Evolutionary conservation across 2,888 invertebrate genomes (phyloP).

Genomic region (Eretmocerus hayati): DNA sequence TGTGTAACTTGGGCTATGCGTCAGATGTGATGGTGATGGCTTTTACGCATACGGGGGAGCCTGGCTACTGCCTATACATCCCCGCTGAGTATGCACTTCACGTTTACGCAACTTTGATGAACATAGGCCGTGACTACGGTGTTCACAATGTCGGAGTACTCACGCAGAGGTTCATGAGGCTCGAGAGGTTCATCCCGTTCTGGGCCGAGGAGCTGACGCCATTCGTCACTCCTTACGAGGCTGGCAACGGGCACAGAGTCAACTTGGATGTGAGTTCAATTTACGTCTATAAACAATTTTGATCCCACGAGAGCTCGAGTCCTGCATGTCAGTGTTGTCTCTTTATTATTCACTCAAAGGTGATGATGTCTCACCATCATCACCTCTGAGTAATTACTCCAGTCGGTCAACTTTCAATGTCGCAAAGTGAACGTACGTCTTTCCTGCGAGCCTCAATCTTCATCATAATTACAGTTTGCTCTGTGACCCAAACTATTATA

Average conservation of each 20-base stretch:
- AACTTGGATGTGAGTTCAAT: slow-evolving; percentile 48
- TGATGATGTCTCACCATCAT: no score
- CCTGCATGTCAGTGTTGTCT: no score
- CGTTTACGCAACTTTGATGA: slow-evolving; percentile 62
- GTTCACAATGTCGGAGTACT: slow-evolving; percentile 61
- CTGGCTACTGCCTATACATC: slow-evolving; percentile 63
- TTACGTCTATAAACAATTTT: no score
- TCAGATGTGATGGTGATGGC: slow-evolving; percentile 65
- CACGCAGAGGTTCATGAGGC: slow-evolving; percentile 60
- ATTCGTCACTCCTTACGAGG: slow-evolving; percentile 58
- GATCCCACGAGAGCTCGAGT: no score
- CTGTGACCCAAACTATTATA: no score
- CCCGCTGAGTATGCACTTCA: slow-evolving; percentile 69
- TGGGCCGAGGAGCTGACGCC: slow-evolving; percentile 64
- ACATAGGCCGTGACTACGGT: slow-evolving; percentile 61
- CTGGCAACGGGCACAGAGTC: slow-evolving; percentile 57
- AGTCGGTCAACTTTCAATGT: no score
- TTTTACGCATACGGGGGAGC: slow-evolving; percentile 65
- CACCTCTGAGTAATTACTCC: no score
- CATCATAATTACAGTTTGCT: no score
- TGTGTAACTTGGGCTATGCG: slow-evolving; percentile 61
- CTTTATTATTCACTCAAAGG: neutral
- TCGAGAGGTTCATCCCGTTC: slow-evolving; percentile 65
- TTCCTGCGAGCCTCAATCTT: no score
- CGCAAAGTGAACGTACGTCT: no score